Evolutionary conservation across 2,888 invertebrate species (phyloP), one percentile per base, ranked within the genome.

Genomic region (Orchesella flavescens): DNA sequence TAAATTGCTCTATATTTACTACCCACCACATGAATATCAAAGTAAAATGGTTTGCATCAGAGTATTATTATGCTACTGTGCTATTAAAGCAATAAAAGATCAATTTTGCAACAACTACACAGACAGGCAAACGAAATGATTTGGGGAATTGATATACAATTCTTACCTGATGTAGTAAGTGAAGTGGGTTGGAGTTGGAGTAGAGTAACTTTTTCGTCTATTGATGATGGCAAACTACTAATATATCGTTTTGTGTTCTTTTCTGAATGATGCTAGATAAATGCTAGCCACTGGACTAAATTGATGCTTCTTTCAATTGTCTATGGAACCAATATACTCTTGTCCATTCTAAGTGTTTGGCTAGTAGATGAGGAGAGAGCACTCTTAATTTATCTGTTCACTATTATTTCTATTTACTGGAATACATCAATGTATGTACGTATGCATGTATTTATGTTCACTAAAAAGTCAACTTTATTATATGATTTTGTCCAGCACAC

Each of bases 81-180:
- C 43, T 4, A 46, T 21, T 34, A 53, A 19, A 59, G 59, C 59
- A 34, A 34, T 7, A 34, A 34, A 34, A 34, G 34, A 34, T 34
- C 34, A 34, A 34, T 34, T 57, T 73, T 73, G 73, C 59, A 73
- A 44, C 57, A 57, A 73, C 44, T 53, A 68, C 49, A 57, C 57
- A 46, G 61, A 61, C 66, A 69, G 43, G 55, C 46, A 49, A 13
- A 9, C 49, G n/a, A 3, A 55, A 55, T 76, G 7, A 34, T 34
- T 34, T 34, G 34, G 34, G 34, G 34, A 34, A 34, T 34, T 34
- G 34, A 34, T 34, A 34, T 34, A 34, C 34, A 34, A 34, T 34
- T 34, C 34, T 34, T 34, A 34, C 34, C 34, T 34, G 34, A 34
- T 34, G 34, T 34, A 34, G 34, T 34, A 34, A 34, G 34, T 34